phyloP scores from a whole-genome alignment of 2,797 vertebrate genomes.

The Anguilla anguilla region DNA sequence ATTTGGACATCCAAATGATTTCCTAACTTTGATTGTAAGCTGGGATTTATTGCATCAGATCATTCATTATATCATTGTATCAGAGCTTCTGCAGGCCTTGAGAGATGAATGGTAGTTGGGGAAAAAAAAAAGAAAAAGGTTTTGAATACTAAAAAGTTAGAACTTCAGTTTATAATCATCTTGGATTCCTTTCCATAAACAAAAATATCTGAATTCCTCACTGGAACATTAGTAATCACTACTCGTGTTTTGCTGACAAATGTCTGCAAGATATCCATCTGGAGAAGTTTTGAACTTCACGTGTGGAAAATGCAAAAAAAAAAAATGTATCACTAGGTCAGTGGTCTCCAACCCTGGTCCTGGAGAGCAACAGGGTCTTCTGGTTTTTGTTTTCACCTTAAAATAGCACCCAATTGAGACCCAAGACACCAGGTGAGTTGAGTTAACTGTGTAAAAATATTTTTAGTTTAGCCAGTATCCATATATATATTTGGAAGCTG shows the following conservation, averaged over 20 bases:
- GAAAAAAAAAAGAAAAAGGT: neutral
- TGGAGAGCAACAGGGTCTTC: too few relatives aligned
- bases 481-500: neutral
- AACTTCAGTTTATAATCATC: neutral
- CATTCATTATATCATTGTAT: neutral
- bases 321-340: too few relatives aligned
- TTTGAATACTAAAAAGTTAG: neutral
- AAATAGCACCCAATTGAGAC: too few relatives aligned
- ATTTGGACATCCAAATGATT: neutral
- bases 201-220: neutral
- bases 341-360: too few relatives aligned
- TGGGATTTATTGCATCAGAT: too few relatives aligned
- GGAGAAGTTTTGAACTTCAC: neutral
- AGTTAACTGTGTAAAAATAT: too few relatives aligned
- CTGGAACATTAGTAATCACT: neutral
- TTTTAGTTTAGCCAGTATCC: neutral
- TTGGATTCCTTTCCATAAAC: neutral
- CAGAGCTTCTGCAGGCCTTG: neutral
- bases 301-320: neutral
- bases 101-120: neutral
- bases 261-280: neutral
- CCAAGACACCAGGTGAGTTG: too few relatives aligned
- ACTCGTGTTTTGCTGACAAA: slow-evolving; percentile 23
- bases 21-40: neutral
- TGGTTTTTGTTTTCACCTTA: too few relatives aligned